These are phyloP conservation scores for Caenorhabditis japonica DNA, from an alignment of 2,888 invertebrate genomes.

Conservation along the genomic window DNA sequence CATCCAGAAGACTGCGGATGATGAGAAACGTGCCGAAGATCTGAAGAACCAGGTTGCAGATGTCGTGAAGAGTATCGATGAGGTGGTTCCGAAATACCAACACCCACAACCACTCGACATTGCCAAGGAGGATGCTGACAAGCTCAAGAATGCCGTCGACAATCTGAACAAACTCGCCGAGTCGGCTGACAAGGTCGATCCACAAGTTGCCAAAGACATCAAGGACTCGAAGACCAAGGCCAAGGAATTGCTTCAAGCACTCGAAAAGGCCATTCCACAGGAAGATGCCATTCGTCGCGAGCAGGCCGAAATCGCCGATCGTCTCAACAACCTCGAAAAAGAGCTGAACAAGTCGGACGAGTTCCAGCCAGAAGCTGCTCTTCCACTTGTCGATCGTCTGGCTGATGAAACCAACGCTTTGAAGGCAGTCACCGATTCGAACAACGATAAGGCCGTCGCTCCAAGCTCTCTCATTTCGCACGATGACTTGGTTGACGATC, in stretches of 20 bases:
- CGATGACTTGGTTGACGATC: too few relatives aligned
- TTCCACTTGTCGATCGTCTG: too few relatives aligned
- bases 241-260: slow-evolving; percentile 44
- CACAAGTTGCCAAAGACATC: slow-evolving; percentile 51
- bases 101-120: slow-evolving; percentile 38
- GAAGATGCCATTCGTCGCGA: slow-evolving; percentile 40
- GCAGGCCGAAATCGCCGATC: slow-evolving; percentile 31
- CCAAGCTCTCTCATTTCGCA: too few relatives aligned
- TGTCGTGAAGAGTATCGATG: slow-evolving; percentile 18
- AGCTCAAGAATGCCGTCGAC: slow-evolving; percentile 25
- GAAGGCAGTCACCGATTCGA: too few relatives aligned
- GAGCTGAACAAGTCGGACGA: too few relatives aligned
- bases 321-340: slow-evolving; percentile 6
- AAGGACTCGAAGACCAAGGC: slow-evolving; percentile 54
- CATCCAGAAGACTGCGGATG: too few relatives aligned
- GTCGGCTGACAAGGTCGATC: slow-evolving; percentile 30
- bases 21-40: slow-evolving; percentile 32
- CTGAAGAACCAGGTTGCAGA: slow-evolving; percentile 35
- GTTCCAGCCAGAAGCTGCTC: too few relatives aligned
- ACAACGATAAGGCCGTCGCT: too few relatives aligned
- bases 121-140: slow-evolving; percentile 29
- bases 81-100: slow-evolving; percentile 25
- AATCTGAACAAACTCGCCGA: slow-evolving; percentile 30
- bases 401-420: too few relatives aligned
- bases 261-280: slow-evolving; percentile 48